Evolutionary conservation across 2,113 vertebrate genomes (phyloP).

Genomic region (Addax nasomaculatus): DNA sequence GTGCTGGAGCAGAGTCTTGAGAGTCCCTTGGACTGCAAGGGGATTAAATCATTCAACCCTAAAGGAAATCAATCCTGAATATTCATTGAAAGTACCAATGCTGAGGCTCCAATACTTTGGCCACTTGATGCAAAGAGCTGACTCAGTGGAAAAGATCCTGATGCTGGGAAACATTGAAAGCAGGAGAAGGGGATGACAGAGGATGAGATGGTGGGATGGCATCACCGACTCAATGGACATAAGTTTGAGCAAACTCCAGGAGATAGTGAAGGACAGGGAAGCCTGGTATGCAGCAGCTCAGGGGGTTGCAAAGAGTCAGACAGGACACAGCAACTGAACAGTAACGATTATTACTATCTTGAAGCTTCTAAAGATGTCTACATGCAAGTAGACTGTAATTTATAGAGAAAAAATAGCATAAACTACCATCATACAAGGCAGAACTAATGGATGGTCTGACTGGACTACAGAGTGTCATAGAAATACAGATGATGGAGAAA

Average conservation of each 20-base stretch:
- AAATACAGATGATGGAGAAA: not conserved
- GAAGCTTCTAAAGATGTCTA: conserved; percentile 35
- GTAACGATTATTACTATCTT: not conserved
- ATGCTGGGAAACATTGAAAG: not conserved
- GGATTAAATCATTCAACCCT: not conserved
- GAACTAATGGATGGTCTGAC: not conserved
- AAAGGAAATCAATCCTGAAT: not conserved
- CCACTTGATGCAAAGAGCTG: not conserved
- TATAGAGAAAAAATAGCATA: not conserved
- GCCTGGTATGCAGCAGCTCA: not conserved
- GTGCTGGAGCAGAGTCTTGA: not conserved
- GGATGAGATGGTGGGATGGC: not conserved
- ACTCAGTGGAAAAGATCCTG: not conserved
- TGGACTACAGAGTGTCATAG: not conserved
- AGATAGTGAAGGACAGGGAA: not conserved
- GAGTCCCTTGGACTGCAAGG: not conserved
- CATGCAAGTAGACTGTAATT: not conserved
- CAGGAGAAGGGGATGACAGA: not conserved
- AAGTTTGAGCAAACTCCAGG: not conserved
- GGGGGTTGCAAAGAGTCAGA: not conserved
- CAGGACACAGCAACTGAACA: not conserved
- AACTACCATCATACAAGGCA: not conserved
- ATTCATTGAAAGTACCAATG: not conserved
- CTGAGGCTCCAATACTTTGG: not conserved
- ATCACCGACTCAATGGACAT: not conserved